Evolutionary conservation across 2,888 invertebrate genomes (phyloP).

Genomic region (Philopedon plagiatum): DNA sequence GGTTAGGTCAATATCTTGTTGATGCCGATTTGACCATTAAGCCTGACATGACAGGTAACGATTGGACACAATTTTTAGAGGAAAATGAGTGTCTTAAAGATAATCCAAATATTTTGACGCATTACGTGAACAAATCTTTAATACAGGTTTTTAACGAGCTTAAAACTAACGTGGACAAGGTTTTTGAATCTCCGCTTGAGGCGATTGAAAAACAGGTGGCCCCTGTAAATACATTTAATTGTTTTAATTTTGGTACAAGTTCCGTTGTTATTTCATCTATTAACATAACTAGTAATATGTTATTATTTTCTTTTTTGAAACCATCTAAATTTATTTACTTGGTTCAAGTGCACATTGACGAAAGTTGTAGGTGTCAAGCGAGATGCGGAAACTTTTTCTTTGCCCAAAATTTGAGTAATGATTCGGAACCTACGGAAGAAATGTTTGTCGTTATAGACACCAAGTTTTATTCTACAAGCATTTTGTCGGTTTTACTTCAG

Average conservation of each 20-base stretch:
- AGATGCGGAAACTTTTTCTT: constrained; percentile 73
- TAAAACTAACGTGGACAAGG: constrained; percentile 75
- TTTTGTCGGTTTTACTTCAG: constrained; percentile 80
- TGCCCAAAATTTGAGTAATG: constrained; percentile 63
- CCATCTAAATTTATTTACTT: constrained; percentile 70
- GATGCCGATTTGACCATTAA: constrained; percentile 81
- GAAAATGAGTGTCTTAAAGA: constrained; percentile 82
- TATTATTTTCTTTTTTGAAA: constrained; percentile 72
- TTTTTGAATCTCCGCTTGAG: constrained; percentile 78
- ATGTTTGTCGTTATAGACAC: constrained; percentile 74
- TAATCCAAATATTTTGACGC: constrained; percentile 81
- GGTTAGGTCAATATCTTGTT: constrained; percentile 91
- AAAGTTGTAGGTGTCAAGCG: constrained; percentile 58
- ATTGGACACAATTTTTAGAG: constrained; percentile 83
- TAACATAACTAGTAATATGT: constrained; percentile 70
- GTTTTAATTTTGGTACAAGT: constrained; percentile 57
- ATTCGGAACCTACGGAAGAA: constrained; percentile 23
- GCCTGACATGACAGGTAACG: constrained; percentile 80
- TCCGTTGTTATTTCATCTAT: constrained; percentile 70
- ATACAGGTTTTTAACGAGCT: constrained; percentile 85
- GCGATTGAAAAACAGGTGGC: constrained; percentile 77
- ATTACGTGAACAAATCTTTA: constrained; percentile 82
- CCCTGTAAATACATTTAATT: constrained; percentile 70
- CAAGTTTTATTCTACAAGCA: constrained; percentile 82
- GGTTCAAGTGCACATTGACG: constrained; percentile 69